A percentile compares a stretch with the other conserved stretches of the same genome.
Conservation (phyloP, 1,140 invertebrate genomes). For the Drosophila ficusphila region DNA sequence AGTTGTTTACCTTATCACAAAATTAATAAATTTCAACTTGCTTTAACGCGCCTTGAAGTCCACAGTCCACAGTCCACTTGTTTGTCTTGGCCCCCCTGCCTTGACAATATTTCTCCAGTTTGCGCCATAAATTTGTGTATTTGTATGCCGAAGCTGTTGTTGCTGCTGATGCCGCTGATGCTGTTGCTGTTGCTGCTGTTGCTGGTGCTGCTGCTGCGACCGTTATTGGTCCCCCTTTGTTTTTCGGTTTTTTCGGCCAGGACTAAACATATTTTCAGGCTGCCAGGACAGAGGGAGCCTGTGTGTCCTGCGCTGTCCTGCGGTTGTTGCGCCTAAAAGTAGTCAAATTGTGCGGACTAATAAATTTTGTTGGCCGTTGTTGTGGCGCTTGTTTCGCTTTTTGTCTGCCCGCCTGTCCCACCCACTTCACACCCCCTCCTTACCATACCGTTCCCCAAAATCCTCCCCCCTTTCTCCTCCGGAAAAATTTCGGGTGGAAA, state of each 20-base stretch:
- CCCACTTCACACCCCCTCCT: slow-evolving; percentile 9
- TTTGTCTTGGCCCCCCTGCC: slow-evolving; percentile 50
- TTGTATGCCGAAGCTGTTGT: slow-evolving; percentile 55
- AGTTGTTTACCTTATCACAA: slow-evolving; percentile 78
- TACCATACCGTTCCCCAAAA: background rate
- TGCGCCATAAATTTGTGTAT: slow-evolving; percentile 78
- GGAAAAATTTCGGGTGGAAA: slow-evolving; percentile 30
- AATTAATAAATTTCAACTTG: slow-evolving; percentile 81
- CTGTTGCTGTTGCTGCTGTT: slow-evolving; percentile 27
- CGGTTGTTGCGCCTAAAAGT: slow-evolving; percentile 81
- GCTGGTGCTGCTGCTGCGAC: slow-evolving; percentile 30
- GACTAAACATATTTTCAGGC: slow-evolving; percentile 72
- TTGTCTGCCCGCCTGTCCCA: slow-evolving; percentile 40
- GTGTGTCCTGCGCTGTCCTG: slow-evolving; percentile 60
- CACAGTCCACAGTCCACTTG: too few relatives aligned
- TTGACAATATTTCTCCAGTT: slow-evolving; percentile 77
- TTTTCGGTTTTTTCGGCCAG: slow-evolving; percentile 45
- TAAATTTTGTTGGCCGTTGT: slow-evolving; percentile 79
- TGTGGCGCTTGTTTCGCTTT: slow-evolving; percentile 71
- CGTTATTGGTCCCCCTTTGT: slow-evolving; percentile 46
- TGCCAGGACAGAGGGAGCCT: slow-evolving; percentile 51
- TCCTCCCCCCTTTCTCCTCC: background rate
- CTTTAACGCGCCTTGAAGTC: slow-evolving; percentile 67
- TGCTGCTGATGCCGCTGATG: slow-evolving; percentile 27
- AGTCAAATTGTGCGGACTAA: slow-evolving; percentile 81